Base-by-base conservation (phyloP, 2,113 vertebrate genomes). In the Ailurus styani region DNA sequence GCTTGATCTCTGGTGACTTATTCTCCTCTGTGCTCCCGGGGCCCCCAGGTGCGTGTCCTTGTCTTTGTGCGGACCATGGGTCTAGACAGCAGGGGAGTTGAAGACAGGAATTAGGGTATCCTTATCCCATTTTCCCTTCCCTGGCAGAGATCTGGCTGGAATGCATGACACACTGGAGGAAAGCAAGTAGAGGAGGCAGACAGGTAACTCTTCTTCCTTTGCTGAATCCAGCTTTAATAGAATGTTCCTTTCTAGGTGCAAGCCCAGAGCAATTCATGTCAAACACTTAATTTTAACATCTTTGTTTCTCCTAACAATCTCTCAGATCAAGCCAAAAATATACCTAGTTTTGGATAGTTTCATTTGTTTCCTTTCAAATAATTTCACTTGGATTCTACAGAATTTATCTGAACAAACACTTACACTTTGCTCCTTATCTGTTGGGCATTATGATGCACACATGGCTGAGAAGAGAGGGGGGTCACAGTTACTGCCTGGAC, bases 341-440 rank as follows among this genome's bases (percentile, higher is more conserved):
- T 14, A 72, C 25, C 68, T 47, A 83, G 54, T 75, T 90, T 75
- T 89, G 40, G 18, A 37, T 57, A 47, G 72, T 27, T 87, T 79
- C 11, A 40, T 45, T 45, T 42, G 57, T 87, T 87, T 82, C 55
- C 77, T 87, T 93, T 91, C 82, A 54, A 88, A 83, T 77, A 7
- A 10, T 62, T 79, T 93, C 20, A 75, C 9, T 40, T 75, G 40
- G n/a, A 75, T 91, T 57, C 45, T 50, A 29, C 29, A 13, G 37
- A 87, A 88, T 82, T 50, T 34, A 11, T 47, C 34, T 54, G 27
- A 54, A 42, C 37, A 82, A 47, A n/a, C 84, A 60, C 84, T 92
- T 90, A 18, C 27, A 75, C 8, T 57, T 27, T 25, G 29, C 31
- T 82, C 14, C 37, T 64, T 13, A 57, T 12, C 14, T 57, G 9